Evolutionary conservation across 2,113 vertebrate genomes (phyloP), one percentile per base, ranked within the genome.

Genomic region (Melanocharis versteri): DNA sequence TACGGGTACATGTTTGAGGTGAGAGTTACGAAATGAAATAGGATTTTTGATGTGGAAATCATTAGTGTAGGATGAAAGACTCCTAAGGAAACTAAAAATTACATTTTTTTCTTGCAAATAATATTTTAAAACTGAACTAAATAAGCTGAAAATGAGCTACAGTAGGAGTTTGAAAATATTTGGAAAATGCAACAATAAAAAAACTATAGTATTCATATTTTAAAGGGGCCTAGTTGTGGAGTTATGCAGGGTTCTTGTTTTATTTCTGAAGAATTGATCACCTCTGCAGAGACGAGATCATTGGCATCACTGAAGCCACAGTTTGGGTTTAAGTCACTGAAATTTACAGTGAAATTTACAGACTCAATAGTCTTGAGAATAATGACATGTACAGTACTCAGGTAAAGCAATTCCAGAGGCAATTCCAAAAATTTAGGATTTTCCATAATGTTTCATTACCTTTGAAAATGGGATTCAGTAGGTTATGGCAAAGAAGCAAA

Each of bases 401-500:
- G 31, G 31, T 89, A 66, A 77, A 72, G 28, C 31, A 42, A 50
- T 89, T 91, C 70, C 54, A 90, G 58, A 70, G 19, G 17, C 47
- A 56, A 9, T 58, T 88, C 11, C 7, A 45, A 26, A 92, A 83
- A 8, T 62, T 21, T 13, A 58, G 54, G 15, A 22, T 68, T 83
- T 45, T 81, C 16, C 15, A 9, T 69, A n/a, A 17, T 62, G 20
- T 78, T 95, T 90, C 23, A 17, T 92, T 92, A 45, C 48, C 33
- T 91, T 84, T 71, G 33, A 68, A 44, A 61, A 7, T 44, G 40
- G 85, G 69, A 87, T 87, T 93, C n/a, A 40, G 51, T 76, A 72
- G 61, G 57, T 85, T 96, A 47, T 89, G 50, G 65, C 48, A 79
- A 84, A 82, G 91, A 70, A 91, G 24, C 39, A 83, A 89, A 95